Percentiles rank a stretch among this genome's conserved stretches.
phyloP scores from a whole-genome alignment of 2,113 vertebrate species.

The Myxocyprinus asiaticus region DNA sequence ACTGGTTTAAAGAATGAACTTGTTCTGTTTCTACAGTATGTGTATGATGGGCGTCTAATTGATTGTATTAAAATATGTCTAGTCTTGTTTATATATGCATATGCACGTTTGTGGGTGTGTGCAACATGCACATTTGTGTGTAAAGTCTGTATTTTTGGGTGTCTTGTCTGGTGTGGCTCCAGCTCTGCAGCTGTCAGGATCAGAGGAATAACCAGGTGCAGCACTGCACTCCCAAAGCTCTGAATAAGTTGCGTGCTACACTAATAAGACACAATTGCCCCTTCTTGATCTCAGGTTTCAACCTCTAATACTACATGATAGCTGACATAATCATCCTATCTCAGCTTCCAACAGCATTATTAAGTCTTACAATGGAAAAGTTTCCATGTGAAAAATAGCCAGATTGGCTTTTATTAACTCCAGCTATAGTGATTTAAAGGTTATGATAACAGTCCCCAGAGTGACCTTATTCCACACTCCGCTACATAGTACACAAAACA shows the following conservation, averaged over 20 bases:
- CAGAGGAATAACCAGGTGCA: slow-evolving; percentile 43
- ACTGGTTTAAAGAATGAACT: too few species aligned
- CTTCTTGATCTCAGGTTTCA: slow-evolving; percentile 32
- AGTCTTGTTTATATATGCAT: slow-evolving; percentile 13
- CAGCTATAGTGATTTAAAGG: slow-evolving; percentile 1
- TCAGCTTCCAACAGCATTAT: background rate
- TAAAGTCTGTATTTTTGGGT: too few species aligned
- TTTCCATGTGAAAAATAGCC: too few species aligned
- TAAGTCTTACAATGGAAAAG: background rate
- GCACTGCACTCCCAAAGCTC: slow-evolving; percentile 25
- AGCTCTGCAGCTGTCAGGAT: slow-evolving; percentile 34
- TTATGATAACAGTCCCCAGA: slow-evolving; percentile 1
- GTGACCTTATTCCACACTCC: background rate
- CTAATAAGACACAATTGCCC: slow-evolving; percentile 16
- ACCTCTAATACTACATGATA: slow-evolving; percentile 21
- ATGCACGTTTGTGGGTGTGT: slow-evolving; percentile 2
- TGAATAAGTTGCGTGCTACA: background rate
- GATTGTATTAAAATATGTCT: slow-evolving; percentile 36
- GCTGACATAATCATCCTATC: slow-evolving; percentile 6
- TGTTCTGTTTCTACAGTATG: too few species aligned
- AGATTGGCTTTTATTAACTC: background rate
- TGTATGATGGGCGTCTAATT: slow-evolving; percentile 17
- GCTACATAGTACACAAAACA: background rate
- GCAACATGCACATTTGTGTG: background rate
- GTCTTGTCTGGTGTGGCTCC: slow-evolving; percentile 2